Base-by-base conservation (phyloP, 2,797 vertebrate species). In the Muraenolepis orangiensis region DNA sequence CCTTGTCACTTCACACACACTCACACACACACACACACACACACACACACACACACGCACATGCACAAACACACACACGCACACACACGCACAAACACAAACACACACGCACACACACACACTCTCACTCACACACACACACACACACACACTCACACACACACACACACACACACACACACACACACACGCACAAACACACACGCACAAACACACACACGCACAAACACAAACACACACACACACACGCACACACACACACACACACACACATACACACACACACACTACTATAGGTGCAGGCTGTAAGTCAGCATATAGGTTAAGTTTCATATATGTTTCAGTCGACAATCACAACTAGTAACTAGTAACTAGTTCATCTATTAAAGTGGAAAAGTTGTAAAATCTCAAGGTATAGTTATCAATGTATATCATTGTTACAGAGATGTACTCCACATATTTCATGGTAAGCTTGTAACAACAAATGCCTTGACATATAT, bases 61-160 rank as follows among this genome's bases (percentile, higher is more conserved):
- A 36, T 8, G 8, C 34, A 36, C 34, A 36, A 4, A 36, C 34
- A 36, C n/a, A n/a, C n/a, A n/a, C n/a, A n/a, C n/a, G n/a, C n/a
- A n/a, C n/a, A n/a, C n/a, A n/a, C n/a, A n/a, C n/a, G n/a, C n/a
- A n/a, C n/a, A n/a, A n/a, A n/a, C n/a, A 75, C 84, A 83, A 78
- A 85, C 80, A 86, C 86, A 85, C 88, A 86, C 85, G 87, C 87
- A 86, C 66, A 29, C 66, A 67, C 28, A 14, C 66, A 67, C 66
- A 29, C 66, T 29, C 66, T 11, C 66, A 67, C 66, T 29, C 28
- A 30, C 66, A 67, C 66, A 28, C 66, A n/a, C n/a, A n/a, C n/a
- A n/a, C n/a, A n/a, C n/a, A n/a, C n/a, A n/a, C n/a, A n/a, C n/a
- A 75, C 84, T 83, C 79, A 85, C 80, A 86, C 86, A 85, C 88